These are phyloP conservation scores for Amphipoea oculea DNA, from an alignment of 2,888 invertebrate species.

Conservation along the genomic window DNA sequence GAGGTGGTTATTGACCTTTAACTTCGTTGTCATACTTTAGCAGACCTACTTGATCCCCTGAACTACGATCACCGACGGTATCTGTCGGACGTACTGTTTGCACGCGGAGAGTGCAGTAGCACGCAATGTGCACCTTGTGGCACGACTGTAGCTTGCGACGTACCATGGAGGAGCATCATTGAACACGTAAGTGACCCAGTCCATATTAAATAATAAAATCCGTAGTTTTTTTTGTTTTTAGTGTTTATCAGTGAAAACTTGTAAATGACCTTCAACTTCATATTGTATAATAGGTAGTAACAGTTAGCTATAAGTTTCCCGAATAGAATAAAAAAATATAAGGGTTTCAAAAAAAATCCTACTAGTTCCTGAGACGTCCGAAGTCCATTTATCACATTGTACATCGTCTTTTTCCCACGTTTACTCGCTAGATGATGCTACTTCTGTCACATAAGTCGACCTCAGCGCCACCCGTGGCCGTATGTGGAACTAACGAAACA, in stretches of 20 bases:
- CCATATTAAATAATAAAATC: too few relatives aligned
- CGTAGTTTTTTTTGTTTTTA: neutral
- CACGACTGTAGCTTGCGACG: conserved; percentile 74
- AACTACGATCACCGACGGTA: conserved; percentile 80
- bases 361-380: too few relatives aligned
- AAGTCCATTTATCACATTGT: too few relatives aligned
- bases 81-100: conserved; percentile 77
- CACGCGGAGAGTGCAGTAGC: conserved; percentile 73
- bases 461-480: neutral
- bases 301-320: too few relatives aligned
- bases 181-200: conserved; percentile 58
- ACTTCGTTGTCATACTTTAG: conserved; percentile 59
- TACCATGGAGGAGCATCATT: conserved; percentile 77
- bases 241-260: neutral
- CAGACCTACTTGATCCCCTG: conserved; percentile 72
- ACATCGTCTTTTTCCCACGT: neutral
- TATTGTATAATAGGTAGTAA: neutral
- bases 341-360: too few relatives aligned
- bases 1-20: neutral
- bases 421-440: neutral
- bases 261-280: neutral
- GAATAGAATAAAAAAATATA: too few relatives aligned
- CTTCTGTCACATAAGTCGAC: neutral
- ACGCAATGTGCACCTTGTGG: conserved; percentile 79
- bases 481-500: neutral